Evolutionary conservation across 2,888 invertebrate genomes (phyloP).

Genomic region (Bedellia somnulentella): DNA sequence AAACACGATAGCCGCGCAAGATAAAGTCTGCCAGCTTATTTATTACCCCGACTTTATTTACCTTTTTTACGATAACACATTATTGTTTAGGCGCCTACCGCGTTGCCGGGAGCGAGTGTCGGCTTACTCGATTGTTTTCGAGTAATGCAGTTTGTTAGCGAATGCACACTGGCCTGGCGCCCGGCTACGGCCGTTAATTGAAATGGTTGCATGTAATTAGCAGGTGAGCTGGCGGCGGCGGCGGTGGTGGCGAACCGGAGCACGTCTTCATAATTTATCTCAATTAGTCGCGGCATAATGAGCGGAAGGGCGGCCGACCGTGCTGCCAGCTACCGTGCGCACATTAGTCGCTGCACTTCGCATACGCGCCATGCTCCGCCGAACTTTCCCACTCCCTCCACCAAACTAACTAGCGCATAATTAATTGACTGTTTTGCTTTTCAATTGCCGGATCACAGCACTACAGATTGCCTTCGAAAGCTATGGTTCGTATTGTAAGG

Average conservation of each 20-base stretch:
- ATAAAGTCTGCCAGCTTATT: slow-evolving; percentile 7
- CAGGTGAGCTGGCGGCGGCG: slow-evolving; percentile 35
- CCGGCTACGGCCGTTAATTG: slow-evolving; percentile 42
- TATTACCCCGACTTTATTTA: slow-evolving; percentile 21
- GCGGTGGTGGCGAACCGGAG: slow-evolving; percentile 34
- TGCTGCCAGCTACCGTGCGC: slow-evolving; percentile 7
- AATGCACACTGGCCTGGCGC: not conserved
- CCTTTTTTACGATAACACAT: slow-evolving; percentile 22
- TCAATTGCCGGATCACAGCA: not conserved
- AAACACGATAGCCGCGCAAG: slow-evolving; percentile 2
- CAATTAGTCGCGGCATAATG: slow-evolving; percentile 50
- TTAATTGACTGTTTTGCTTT: slow-evolving; percentile 1
- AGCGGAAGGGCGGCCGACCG: slow-evolving; percentile 37
- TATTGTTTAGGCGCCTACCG: not conserved
- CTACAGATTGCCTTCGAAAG: slow-evolving; percentile 1
- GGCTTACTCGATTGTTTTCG: too few species aligned
- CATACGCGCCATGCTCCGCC: slow-evolving; percentile 8
- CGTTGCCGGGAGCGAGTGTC: too few species aligned
- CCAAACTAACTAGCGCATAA: slow-evolving; percentile 1
- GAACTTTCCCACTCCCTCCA: slow-evolving; percentile 7
- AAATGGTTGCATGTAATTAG: slow-evolving; percentile 51
- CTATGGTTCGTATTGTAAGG: slow-evolving; percentile 20
- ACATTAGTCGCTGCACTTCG: slow-evolving; percentile 1
- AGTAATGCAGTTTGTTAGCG: not conserved
- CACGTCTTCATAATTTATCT: slow-evolving; percentile 56